Percentiles rank a stretch among this genome's conserved stretches.
Evolutionary conservation across 2,888 invertebrate species (phyloP).

Genomic region (Bellardia pandia): DNA sequence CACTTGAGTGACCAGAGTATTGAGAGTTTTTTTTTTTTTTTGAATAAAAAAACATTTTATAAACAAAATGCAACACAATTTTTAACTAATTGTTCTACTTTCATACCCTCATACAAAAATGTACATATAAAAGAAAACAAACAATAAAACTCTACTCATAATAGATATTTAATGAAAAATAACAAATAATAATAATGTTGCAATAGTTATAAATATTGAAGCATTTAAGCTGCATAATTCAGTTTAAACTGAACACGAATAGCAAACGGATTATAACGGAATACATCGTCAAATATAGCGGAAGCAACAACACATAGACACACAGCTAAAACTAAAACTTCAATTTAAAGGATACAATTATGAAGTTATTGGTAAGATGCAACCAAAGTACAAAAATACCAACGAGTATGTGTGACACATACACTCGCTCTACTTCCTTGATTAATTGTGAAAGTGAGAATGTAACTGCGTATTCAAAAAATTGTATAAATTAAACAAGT

Average conservation of each 20-base stretch:
- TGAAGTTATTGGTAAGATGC: slow-evolving; percentile 69
- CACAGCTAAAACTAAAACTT: slow-evolving; percentile 31
- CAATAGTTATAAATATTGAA: slow-evolving; percentile 72
- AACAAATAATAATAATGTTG: slow-evolving; percentile 50
- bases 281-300: slow-evolving; percentile 37
- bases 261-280: slow-evolving; percentile 59
- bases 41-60: background rate
- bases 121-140: slow-evolving; percentile 14
- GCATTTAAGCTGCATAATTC: slow-evolving; percentile 51
- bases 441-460: background rate
- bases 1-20: slow-evolving; percentile 30
- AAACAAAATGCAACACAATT: slow-evolving; percentile 22
- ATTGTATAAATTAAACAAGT: background rate
- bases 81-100: slow-evolving; percentile 65
- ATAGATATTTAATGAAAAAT: slow-evolving; percentile 13
- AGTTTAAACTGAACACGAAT: slow-evolving; percentile 62
- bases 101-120: slow-evolving; percentile 23
- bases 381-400: background rate
- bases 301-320: slow-evolving; percentile 43
- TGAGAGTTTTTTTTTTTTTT: background rate
- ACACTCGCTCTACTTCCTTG: background rate
- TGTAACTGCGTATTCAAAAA: background rate
- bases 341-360: slow-evolving; percentile 63
- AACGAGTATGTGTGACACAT: background rate
- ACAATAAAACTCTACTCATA: background rate